Evolutionary conservation across 2,888 invertebrate genomes (phyloP), one percentile per base, ranked within the genome.

Genomic region (Amiota communis): DNA sequence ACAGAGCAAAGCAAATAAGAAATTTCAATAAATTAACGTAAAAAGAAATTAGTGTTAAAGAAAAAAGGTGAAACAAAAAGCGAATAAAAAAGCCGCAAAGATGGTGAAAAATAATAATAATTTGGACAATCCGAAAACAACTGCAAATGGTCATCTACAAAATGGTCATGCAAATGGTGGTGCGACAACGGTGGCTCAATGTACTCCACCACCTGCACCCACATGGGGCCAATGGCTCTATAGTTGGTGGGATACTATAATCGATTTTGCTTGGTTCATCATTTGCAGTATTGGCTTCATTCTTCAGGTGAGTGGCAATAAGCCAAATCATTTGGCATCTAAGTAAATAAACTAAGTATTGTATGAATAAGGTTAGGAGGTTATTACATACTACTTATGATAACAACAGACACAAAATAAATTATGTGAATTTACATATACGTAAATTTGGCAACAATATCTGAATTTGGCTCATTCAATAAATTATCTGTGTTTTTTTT

Each of bases 201-300:
- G 67, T 23, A 11, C 11, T 11, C 12, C 59, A 17, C 59, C n/a
- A 20, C 13, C 49, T 12, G 17, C 49, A 13, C 64, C 46, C 64
- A 49, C 70, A 49, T 46, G n/a, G 17, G 17, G 17, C 17, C 47
- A 71, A 46, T 64, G 63, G 65, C 63, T 65, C 23, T 48, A 48
- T 12, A 47, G 47, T 77, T 81, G 75, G 79, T 84, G 86, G 83
- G 84, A 88, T 71, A 81, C 86, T 12, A 79, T 89, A 63, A 75
- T 82, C 53, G 89, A 89, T 76, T 83, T 90, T 17, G 72, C 81
- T 15, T 82, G 85, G 83, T 89, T 89, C 76, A 82, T 90, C 71
- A 79, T 87, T 49, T 86, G 86, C 72, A 85, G 88, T 71, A 83
- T 89, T 75, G 89, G 88, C 75, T 90, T 84, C 72, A 90, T 90